Evolutionary conservation across 2,113 vertebrate genomes (phyloP).

Genomic region (Ciconia boyciana): DNA sequence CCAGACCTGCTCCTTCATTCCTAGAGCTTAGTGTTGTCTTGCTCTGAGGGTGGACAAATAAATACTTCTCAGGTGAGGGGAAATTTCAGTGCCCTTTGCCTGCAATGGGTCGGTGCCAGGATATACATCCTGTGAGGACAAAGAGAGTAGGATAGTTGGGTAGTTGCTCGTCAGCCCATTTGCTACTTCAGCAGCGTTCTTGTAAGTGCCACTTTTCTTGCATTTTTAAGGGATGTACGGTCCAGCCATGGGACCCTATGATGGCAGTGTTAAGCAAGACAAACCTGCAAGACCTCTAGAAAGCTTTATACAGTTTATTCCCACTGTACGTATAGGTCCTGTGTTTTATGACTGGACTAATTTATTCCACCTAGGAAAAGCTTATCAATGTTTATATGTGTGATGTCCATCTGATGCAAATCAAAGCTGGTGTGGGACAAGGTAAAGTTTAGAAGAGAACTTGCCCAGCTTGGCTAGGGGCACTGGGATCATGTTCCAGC

Average conservation of each 20-base stretch:
- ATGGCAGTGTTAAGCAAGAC: not conserved
- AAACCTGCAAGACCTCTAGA: not conserved
- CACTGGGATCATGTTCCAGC: not conserved
- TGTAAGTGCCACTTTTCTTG: not conserved
- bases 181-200: not conserved
- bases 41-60: not conserved
- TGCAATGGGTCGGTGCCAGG: not conserved
- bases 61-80: not conserved
- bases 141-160: rapidly evolving
- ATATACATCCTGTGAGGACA: not conserved
- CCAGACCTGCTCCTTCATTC: not conserved
- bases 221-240: not conserved
- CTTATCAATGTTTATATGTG: not conserved
- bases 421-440: not conserved
- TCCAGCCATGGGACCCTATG: not conserved
- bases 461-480: not conserved
- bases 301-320: not conserved
- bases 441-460: not conserved
- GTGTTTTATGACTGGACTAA: not conserved
- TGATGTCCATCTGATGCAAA: not conserved
- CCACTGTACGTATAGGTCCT: rapidly evolving
- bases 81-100: not conserved
- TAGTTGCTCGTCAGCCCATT: not conserved
- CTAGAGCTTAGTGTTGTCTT: not conserved
- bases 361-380: not conserved